Conservation (phyloP, 2,113 vertebrate species). For the Rhinoptilus africanus region DNA sequence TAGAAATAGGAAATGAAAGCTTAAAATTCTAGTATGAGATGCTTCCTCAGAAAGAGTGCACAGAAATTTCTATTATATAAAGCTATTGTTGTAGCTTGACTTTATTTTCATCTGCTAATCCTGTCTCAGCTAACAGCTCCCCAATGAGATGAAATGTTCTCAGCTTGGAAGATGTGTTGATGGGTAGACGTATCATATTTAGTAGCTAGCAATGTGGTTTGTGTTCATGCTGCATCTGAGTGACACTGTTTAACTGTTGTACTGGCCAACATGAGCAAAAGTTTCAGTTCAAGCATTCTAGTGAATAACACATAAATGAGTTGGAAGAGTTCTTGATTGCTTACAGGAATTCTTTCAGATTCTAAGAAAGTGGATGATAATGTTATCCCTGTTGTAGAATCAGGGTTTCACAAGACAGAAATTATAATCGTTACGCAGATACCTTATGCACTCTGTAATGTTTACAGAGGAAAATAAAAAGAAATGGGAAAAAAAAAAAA, state of each 20-base stretch:
- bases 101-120: neutral
- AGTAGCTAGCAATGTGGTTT: neutral
- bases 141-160: neutral
- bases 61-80: neutral
- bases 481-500: neutral
- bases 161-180: neutral
- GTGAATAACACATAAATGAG: neutral
- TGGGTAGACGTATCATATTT: neutral
- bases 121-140: neutral
- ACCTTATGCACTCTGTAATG: neutral
- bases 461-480: neutral
- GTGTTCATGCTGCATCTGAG: neutral
- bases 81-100: neutral
- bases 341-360: neutral
- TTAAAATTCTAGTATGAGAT: neutral
- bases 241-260: neutral
- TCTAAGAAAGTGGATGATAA: neutral
- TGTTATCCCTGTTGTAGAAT: neutral
- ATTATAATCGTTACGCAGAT: neutral
- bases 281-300: neutral
- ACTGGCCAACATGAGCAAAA: neutral
- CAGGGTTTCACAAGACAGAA: neutral
- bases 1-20: neutral
- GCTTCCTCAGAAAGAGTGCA: neutral
- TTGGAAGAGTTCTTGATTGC: neutral